Base-by-base conservation (phyloP, 2,113 vertebrate species). In the Neolamprologus modestus region DNA sequence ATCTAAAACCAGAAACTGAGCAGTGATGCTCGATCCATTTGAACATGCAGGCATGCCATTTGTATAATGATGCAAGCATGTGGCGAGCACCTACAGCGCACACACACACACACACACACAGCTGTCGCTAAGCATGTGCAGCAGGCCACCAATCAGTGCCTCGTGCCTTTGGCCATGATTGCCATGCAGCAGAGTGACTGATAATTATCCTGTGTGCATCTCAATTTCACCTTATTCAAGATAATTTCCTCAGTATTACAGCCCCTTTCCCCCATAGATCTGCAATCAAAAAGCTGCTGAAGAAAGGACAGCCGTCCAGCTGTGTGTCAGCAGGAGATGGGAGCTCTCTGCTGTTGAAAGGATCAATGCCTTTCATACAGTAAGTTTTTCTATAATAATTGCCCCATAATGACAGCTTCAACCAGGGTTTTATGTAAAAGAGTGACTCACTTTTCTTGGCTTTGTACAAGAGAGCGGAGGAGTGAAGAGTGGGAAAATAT, bases 321-420 rank as follows among this genome's bases (percentile, higher is more conserved):
- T 92, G 93, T 59, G 93, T 35, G 52, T 40, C 82, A 45, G 89
- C 86, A 68, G 92, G 89, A 84, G 81, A 82, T 71, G 37, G 59
- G 76, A 61, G 83, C 6, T 37, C 53, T 86, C 8, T 33, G 57
- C 86, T 54, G 28, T 33, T 82, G 21, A 88, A 79, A 83, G 71
- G 89, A 91, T 86, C 63, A 52, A 55, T 61, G 80, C 37, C 40
- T 91, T 85, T 91, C 68, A 55, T 45, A 45, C 55, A 13, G 45
- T 10, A 84, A 87, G 84, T 82, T 92, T 88, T 81, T 88, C 28
- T 28, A 81, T 73, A 87, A 92, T 91, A 87, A 95, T 93, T 91
- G 89, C 81, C 61, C 76, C 21, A 28, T 93, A 91, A 94, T 90
- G 83, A 89, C 92, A 92, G 89, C 84, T 86, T 91, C 85, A 88